phyloP scores from a whole-genome alignment of 2,113 vertebrate species.

The Phasianus colchicus region DNA sequence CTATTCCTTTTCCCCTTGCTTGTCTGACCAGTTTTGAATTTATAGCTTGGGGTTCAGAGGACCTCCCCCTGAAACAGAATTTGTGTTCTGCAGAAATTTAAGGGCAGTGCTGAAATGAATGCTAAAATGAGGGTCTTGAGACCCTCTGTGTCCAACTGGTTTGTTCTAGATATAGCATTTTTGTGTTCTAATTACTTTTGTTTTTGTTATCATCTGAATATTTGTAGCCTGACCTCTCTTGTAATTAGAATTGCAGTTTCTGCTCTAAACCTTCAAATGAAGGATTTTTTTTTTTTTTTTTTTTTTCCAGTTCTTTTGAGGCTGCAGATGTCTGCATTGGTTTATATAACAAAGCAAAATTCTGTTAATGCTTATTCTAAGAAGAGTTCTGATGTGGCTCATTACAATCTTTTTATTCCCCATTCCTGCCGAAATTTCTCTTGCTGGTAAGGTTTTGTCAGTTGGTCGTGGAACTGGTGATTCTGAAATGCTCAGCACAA shows the following conservation, averaged over 20 bases:
- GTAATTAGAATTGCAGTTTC: background rate
- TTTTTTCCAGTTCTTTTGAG: background rate
- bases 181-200: background rate
- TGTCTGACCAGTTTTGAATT: slow-evolving; percentile 6
- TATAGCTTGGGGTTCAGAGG: background rate
- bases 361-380: background rate
- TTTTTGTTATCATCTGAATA: background rate
- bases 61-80: background rate
- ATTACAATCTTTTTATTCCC: background rate
- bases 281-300: background rate
- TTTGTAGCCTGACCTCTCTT: background rate
- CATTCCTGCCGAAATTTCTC: background rate
- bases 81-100: background rate
- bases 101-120: background rate
- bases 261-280: background rate
- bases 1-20: background rate
- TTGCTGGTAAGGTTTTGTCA: background rate
- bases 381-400: background rate
- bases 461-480: background rate
- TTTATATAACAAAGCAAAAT: background rate
- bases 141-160: background rate
- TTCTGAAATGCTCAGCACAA: background rate
- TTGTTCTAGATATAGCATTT: background rate
- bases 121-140: background rate
- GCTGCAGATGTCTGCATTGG: background rate